These are phyloP conservation scores for Anoplopoma fimbria DNA, from an alignment of 2,113 vertebrate genomes.

Conservation along the genomic window DNA sequence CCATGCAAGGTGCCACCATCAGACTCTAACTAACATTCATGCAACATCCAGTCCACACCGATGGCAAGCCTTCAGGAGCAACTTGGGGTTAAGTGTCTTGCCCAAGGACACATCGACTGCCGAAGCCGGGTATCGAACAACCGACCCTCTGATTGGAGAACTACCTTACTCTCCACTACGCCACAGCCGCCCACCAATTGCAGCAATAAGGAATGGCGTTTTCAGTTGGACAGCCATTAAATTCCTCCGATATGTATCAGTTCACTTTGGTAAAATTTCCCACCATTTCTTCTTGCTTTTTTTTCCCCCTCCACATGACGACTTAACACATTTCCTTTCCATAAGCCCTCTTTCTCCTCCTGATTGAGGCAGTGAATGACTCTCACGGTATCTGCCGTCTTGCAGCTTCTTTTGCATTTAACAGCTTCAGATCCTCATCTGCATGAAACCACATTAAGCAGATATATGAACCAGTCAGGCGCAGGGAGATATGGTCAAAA, in stretches of 20 bases:
- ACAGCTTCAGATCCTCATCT: constrained; percentile 32
- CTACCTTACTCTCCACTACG: too few relatives aligned
- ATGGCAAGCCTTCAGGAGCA: too few relatives aligned
- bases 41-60: too few relatives aligned
- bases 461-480: constrained; percentile 15
- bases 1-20: too few relatives aligned
- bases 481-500: constrained; percentile 20
- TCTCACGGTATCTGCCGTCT: not conserved
- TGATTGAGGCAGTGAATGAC: constrained; percentile 12
- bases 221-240: not conserved
- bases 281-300: not conserved
- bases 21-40: too few relatives aligned
- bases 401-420: constrained; percentile 16
- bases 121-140: too few relatives aligned
- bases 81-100: too few relatives aligned
- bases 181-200: too few relatives aligned
- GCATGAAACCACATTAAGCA: constrained; percentile 46
- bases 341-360: not conserved
- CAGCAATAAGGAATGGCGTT: not conserved
- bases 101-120: too few relatives aligned
- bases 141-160: too few relatives aligned
- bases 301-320: not conserved
- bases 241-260: not conserved
- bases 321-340: not conserved
- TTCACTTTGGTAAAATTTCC: not conserved